phyloP scores from a whole-genome alignment of 2,113 vertebrate genomes.

The Eptatretus burgeri region DNA sequence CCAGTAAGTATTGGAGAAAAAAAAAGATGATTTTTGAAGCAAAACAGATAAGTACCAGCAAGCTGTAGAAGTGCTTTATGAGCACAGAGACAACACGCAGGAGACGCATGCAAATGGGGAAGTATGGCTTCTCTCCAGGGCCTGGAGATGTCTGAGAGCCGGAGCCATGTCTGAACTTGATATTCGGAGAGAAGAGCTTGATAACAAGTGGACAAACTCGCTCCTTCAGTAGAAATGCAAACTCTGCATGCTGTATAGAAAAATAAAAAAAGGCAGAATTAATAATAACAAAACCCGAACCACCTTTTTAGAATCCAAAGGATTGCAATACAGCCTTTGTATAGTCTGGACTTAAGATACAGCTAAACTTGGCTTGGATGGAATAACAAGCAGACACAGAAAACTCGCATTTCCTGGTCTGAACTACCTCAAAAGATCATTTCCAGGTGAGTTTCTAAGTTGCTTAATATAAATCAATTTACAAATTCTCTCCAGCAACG shows the following conservation, averaged over 20 bases:
- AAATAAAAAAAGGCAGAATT: constrained; percentile 8
- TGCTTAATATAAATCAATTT: not conserved
- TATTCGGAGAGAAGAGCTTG: constrained; percentile 98
- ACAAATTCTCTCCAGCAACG: not conserved
- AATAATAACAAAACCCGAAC: not conserved
- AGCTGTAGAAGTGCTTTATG: constrained; percentile 89
- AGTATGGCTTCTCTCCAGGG: constrained; percentile 85
- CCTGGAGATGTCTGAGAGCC: constrained; percentile 46
- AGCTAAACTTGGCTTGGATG: not conserved
- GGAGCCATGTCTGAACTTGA: constrained; percentile 88
- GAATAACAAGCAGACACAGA: not conserved
- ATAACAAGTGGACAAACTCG: constrained; percentile 91
- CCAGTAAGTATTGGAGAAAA: too few species aligned
- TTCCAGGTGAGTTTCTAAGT: too few species aligned
- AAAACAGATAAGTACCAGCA: constrained; percentile 27
- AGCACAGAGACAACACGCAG: constrained; percentile 83
- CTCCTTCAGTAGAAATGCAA: constrained; percentile 92
- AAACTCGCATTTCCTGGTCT: not conserved
- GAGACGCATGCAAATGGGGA: constrained; percentile 93
- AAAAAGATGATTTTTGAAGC: too few species aligned
- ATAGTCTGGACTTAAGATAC: not conserved
- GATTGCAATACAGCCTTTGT: not conserved
- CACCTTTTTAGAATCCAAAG: not conserved
- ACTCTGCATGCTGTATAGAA: constrained; percentile 58
- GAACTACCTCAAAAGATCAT: not conserved